Percentiles rank a stretch among this genome's conserved stretches.
Conservation (phyloP, 2,888 invertebrate genomes). For the Minunthozetes semirufus region DNA sequence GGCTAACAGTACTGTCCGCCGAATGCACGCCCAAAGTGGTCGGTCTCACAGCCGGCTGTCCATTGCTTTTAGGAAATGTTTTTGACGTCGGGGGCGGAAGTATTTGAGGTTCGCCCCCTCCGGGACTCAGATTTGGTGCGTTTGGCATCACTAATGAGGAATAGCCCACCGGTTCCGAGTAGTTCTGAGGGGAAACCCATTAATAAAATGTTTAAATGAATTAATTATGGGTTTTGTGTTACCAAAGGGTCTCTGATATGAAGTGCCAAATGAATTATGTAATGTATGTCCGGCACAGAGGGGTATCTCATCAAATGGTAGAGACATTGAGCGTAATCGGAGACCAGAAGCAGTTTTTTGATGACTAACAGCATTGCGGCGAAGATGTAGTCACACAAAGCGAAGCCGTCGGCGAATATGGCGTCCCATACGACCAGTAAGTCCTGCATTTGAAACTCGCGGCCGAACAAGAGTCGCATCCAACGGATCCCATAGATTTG, state of each 20-base stretch:
- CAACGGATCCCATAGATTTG: constrained; percentile 84
- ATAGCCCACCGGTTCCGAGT: constrained; percentile 34
- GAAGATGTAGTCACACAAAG: constrained; percentile 61
- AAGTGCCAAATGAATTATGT: constrained; percentile 59
- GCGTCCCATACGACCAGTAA: constrained; percentile 74
- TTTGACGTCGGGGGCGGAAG: neutral
- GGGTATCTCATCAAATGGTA: constrained; percentile 64
- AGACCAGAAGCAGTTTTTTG: constrained; percentile 56
- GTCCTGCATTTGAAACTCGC: constrained; percentile 72
- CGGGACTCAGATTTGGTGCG: neutral
- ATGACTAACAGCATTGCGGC: constrained; percentile 70
- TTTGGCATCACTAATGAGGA: constrained; percentile 35
- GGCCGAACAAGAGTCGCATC: constrained; percentile 71
- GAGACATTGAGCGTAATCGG: constrained; percentile 61
- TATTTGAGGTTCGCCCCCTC: neutral
- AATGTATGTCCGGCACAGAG: constrained; percentile 57
- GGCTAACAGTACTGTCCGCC: neutral
- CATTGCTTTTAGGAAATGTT: constrained; percentile 22
- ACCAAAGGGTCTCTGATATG: constrained; percentile 52
- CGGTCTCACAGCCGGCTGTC: neutral
- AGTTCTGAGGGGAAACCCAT: constrained; percentile 24
- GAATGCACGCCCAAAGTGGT: neutral
- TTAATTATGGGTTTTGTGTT: too few relatives aligned
- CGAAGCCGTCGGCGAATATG: constrained; percentile 63
- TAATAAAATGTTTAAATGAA: too few relatives aligned